Evolutionary conservation across 2,888 invertebrate species (phyloP).

Genomic region (Aelia acuminata): DNA sequence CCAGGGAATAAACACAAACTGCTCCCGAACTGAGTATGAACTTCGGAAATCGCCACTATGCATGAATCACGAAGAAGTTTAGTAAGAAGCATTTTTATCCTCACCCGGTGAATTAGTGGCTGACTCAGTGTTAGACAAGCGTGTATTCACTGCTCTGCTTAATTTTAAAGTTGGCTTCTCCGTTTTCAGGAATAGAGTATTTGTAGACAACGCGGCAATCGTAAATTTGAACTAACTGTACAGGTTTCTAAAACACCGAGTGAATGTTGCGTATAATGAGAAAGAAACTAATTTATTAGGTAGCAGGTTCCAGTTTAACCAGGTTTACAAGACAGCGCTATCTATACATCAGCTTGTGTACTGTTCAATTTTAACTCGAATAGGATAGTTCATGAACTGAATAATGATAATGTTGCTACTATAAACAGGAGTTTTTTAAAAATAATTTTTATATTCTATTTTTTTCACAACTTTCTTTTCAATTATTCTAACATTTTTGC

Average conservation of each 20-base stretch:
- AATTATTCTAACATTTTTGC: no score
- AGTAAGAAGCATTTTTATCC: neutral
- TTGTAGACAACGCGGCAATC: neutral
- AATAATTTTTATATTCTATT: no score
- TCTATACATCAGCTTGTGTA: neutral
- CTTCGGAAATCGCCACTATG: neutral
- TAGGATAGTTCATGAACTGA: neutral
- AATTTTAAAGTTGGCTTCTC: slow-evolving; percentile 16
- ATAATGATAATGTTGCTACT: neutral
- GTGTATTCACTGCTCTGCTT: slow-evolving; percentile 1
- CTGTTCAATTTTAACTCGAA: slow-evolving; percentile 17
- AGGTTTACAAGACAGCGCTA: slow-evolving; percentile 10
- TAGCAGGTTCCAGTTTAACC: slow-evolving; percentile 6
- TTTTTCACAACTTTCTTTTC: no score
- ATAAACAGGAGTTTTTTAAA: neutral
- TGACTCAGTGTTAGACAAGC: slow-evolving; percentile 13
- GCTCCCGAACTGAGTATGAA: no score
- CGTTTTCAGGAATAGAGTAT: slow-evolving; percentile 39
- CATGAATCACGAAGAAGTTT: neutral
- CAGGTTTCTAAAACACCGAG: slow-evolving; percentile 6
- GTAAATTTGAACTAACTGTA: slow-evolving; percentile 6
- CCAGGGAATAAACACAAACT: no score
- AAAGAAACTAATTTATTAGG: slow-evolving; percentile 32
- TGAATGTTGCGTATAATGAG: slow-evolving; percentile 21
- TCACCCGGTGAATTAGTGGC: neutral